Evolutionary conservation across 2,113 vertebrate genomes (phyloP).

Genomic region (Bos indicus): DNA sequence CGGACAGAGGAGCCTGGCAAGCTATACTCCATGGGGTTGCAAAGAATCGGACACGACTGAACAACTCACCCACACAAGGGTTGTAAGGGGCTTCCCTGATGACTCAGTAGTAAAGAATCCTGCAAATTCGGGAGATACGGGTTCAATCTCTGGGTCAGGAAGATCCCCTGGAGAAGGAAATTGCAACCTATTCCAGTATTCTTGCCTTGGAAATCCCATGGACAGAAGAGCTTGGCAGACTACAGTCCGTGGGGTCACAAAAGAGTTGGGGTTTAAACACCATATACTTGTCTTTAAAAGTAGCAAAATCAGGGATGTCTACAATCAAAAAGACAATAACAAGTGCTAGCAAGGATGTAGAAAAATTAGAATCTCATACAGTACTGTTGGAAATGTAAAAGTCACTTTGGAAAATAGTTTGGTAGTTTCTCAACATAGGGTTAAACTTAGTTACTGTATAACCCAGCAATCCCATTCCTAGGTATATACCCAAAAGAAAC

Average conservation of each 20-base stretch:
- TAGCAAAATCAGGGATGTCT: neutral
- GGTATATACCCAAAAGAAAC: neutral
- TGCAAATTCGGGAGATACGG: neutral
- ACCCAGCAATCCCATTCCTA: neutral
- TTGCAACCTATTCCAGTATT: neutral
- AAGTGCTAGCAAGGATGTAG: neutral
- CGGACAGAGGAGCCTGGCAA: neutral
- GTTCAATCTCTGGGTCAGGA: neutral
- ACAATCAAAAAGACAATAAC: neutral
- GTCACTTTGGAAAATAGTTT: neutral
- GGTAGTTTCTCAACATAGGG: neutral
- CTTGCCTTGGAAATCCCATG: neutral
- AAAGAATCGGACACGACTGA: neutral
- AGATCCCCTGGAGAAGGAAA: neutral
- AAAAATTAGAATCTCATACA: neutral
- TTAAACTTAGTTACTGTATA: neutral
- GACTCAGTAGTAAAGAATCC: neutral
- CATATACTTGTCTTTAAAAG: neutral
- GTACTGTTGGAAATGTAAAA: neutral
- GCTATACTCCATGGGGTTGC: neutral
- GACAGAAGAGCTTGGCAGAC: neutral
- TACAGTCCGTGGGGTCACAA: neutral
- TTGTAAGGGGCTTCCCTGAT: neutral
- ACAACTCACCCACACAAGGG: neutral
- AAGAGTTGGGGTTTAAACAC: neutral